Evolutionary conservation across 2,888 invertebrate genomes (phyloP).

Genomic region (Brenthis ino): DNA sequence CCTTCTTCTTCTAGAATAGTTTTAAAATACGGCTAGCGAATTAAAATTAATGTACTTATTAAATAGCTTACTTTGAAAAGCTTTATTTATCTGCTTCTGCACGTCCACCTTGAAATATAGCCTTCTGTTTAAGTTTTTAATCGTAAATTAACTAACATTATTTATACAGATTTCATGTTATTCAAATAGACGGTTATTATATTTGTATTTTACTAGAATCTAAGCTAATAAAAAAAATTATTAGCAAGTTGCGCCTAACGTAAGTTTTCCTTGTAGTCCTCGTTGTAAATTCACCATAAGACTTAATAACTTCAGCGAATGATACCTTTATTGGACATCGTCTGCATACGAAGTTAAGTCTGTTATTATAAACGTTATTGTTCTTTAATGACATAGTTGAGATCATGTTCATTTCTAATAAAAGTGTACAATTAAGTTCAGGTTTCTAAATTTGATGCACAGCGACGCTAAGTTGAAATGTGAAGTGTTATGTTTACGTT

Average conservation of each 20-base stretch:
- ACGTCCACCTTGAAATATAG: slow-evolving; percentile 24
- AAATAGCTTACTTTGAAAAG: no score
- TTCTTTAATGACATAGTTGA: slow-evolving; percentile 30
- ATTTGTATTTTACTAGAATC: slow-evolving; percentile 9
- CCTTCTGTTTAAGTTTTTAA: slow-evolving; percentile 18
- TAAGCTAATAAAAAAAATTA: background rate
- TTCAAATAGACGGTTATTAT: background rate
- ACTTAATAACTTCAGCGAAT: slow-evolving; percentile 30
- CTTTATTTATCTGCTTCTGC: slow-evolving; percentile 10
- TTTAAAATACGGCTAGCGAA: no score
- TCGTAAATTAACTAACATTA: no score
- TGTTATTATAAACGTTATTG: slow-evolving; percentile 34
- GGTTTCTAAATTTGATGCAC: slow-evolving; percentile 28
- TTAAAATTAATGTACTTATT: no score
- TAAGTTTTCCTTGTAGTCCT: slow-evolving; percentile 14
- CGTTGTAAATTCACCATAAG: slow-evolving; percentile 26
- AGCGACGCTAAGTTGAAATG: slow-evolving; percentile 22
- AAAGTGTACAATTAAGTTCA: slow-evolving; percentile 32
- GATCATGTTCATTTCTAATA: slow-evolving; percentile 33
- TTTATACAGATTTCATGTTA: no score
- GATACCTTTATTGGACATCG: slow-evolving; percentile 18
- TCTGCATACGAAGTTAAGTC: slow-evolving; percentile 14
- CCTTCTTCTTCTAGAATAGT: no score
- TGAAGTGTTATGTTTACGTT: slow-evolving; percentile 29
- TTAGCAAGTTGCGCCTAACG: slow-evolving; percentile 10